A percentile compares a stretch with the other conserved stretches of the same genome.
Evolutionary conservation across 2,797 vertebrate genomes (phyloP).

Genomic region (Alcedo atthis): DNA sequence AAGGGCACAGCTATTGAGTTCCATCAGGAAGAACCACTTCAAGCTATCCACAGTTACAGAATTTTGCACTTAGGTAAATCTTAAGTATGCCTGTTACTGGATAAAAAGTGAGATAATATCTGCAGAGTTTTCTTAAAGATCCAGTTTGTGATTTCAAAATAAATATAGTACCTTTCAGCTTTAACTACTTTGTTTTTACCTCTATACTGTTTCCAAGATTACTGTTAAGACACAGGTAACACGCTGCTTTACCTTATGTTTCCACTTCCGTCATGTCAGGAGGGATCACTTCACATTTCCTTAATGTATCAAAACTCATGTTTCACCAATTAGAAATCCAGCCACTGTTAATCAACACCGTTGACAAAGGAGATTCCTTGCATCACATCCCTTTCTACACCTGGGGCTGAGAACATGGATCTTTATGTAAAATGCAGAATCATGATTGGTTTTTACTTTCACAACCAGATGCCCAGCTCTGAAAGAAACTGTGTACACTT

Average conservation of each 20-base stretch:
- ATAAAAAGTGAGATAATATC: neutral
- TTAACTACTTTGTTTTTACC: neutral
- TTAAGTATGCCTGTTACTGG: neutral
- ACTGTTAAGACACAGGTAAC: neutral
- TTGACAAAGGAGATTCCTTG: neutral
- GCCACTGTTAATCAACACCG: neutral
- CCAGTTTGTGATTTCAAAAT: neutral
- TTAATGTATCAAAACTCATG: neutral
- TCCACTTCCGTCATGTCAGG: neutral
- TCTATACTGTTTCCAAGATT: neutral
- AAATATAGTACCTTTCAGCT: neutral
- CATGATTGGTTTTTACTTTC: neutral
- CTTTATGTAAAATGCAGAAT: neutral
- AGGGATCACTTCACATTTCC: neutral
- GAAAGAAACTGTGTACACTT: neutral
- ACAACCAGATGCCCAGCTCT: neutral
- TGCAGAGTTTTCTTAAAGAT: neutral
- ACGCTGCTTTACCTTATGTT: neutral
- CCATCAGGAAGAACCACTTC: neutral
- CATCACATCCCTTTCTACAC: neutral
- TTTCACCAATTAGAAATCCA: neutral
- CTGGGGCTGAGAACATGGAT: neutral
- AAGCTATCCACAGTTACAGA: neutral
- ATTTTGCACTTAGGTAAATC: neutral
- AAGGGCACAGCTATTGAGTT: neutral